Evolutionary conservation across 2,888 invertebrate genomes (phyloP).

Genomic region (Glyphotaelius pellucidus): DNA sequence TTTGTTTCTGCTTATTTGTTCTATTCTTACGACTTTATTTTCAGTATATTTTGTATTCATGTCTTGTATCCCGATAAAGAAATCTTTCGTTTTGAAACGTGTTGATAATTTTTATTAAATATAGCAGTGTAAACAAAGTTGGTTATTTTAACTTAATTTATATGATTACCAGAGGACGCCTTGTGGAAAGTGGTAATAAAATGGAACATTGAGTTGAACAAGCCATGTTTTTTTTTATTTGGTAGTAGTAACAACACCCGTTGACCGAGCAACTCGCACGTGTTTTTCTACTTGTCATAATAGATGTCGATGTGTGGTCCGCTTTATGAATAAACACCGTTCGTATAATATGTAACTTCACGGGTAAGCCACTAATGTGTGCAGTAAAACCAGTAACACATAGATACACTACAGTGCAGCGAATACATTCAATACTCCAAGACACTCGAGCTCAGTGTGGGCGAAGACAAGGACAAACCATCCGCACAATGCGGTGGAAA

Average conservation of each 20-base stretch:
- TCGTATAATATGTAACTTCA: neutral
- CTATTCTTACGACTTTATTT: no score
- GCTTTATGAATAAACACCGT: slow-evolving; percentile 2
- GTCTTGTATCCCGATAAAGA: no score
- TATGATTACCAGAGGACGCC: neutral
- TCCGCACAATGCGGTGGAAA: neutral
- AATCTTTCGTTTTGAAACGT: no score
- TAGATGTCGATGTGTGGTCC: neutral
- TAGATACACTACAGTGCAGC: neutral
- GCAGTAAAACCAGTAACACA: neutral
- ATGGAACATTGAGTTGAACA: neutral
- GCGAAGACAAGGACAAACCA: neutral
- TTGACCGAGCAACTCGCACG: neutral
- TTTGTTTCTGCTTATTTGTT: no score
- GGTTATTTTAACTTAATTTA: neutral
- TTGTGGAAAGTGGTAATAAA: neutral
- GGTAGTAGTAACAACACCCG: neutral
- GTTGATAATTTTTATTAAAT: no score
- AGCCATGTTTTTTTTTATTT: neutral
- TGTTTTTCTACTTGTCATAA: neutral
- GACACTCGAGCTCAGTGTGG: neutral
- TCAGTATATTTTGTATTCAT: no score
- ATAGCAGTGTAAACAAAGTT: neutral
- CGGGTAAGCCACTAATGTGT: neutral
- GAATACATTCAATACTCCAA: neutral